A percentile compares a stretch with the other conserved stretches of the same genome.
These are phyloP conservation scores for Aquatica leii DNA, from an alignment of 2,888 invertebrate species.

Conservation along the genomic window DNA sequence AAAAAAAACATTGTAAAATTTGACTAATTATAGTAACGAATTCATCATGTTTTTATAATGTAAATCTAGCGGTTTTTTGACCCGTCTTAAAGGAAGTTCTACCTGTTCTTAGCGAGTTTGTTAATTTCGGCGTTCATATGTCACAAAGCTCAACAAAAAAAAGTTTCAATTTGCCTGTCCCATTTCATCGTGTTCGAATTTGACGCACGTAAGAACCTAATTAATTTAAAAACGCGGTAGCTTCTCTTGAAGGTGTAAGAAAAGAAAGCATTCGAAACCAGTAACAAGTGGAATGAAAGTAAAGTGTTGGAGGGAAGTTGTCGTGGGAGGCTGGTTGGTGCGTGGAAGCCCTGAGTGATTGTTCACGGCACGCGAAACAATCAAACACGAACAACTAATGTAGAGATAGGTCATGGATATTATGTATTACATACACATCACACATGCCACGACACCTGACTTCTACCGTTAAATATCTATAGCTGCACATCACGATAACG, in stretches of 20 bases:
- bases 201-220: no score
- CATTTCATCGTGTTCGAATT: no score
- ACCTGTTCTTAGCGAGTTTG: no score
- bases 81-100: no score
- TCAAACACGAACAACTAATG: conserved; percentile 44
- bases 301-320: conserved; percentile 32
- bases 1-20: no score
- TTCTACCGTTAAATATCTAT: conserved; percentile 40
- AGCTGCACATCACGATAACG: conserved; percentile 43
- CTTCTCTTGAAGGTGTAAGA: neutral
- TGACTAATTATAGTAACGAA: no score
- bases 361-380: conserved; percentile 46
- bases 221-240: neutral
- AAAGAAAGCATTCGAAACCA: neutral
- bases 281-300: conserved; percentile 32
- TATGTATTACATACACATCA: conserved; percentile 42
- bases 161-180: no score
- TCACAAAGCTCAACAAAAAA: no score
- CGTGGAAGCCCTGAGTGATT: conserved; percentile 43
- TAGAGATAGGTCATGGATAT: conserved; percentile 45
- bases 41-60: no score
- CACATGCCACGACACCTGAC: conserved; percentile 42
- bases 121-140: no score
- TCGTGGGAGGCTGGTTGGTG: conserved; percentile 42
- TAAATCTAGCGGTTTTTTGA: no score